These are phyloP conservation scores for Sebastes diploproa DNA, from an alignment of 2,797 vertebrate species.

Conservation along the genomic window DNA sequence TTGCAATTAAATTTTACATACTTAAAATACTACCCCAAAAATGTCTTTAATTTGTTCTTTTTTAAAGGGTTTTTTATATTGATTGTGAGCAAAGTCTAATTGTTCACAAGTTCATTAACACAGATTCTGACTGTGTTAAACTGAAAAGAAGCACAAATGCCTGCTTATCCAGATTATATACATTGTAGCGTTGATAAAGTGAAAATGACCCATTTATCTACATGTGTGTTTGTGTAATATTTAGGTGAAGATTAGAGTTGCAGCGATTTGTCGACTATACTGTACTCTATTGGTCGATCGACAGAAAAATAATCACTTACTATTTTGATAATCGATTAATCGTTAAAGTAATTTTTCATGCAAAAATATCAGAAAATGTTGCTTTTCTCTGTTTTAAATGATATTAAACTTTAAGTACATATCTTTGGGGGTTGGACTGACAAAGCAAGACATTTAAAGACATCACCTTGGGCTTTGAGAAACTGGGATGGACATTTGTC, in stretches of 20 bases:
- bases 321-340: no score
- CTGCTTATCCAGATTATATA: background rate
- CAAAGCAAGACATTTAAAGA: no score
- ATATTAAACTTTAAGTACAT: no score
- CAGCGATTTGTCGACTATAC: no score
- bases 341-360: no score
- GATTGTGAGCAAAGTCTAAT: background rate
- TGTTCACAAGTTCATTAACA: conserved; percentile 4
- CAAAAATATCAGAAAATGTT: no score
- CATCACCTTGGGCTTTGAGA: no score
- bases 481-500: no score
- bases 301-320: no score
- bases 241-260: background rate
- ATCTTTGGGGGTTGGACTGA: no score
- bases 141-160: background rate
- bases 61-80: background rate
- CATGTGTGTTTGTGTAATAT: background rate
- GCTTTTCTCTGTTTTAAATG: no score
- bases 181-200: background rate
- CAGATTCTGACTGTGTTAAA: background rate
- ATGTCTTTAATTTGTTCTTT: background rate
- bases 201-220: background rate
- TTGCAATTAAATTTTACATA: background rate
- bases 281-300: rapidly evolving
- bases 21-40: background rate